Evolutionary conservation across 2,113 vertebrate species (phyloP), one percentile per base, ranked within the genome.

Genomic region (Acinonyx jubatus): DNA sequence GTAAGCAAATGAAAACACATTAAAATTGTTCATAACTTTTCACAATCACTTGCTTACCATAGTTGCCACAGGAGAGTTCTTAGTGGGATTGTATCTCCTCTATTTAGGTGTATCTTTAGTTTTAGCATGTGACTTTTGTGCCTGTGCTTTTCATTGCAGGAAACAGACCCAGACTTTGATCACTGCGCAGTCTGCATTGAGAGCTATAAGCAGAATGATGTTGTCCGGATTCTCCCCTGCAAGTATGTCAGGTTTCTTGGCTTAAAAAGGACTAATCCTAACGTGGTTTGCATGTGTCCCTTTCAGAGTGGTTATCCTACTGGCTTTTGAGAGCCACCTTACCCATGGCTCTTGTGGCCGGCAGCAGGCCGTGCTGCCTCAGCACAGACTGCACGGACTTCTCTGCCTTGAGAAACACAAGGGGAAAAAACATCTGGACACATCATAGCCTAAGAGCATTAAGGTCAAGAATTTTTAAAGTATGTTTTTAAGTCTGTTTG

Each of bases 171-270:
- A 55, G 99, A 99, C 98, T 99, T 99, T 96, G 99, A 99, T 98
- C 99, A 99, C 97, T 99, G 99, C 97, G 99, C 99, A 0, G 99
- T 99, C 94, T 99, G 99, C 97, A 99, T 99, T 52, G 99, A 99
- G 97, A 99, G 99, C 73, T 99, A 99, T 98, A 99, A 99, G 98
- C 99, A 99, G 79, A 99, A 99, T 0, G 99, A 99, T 61, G 99
- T 99, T 93, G 99, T 99, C 79, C 99, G 99, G 52, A 99, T 99
- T 97, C 99, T 99, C 68, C 99, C 99, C 21, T 99, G 99, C 99
- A 99, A 99, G 99, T 99, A 99, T 99, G 99, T 97, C 63, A 91
- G 12, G 36, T 74, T 96, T 68, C 79, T 80, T 50, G 55, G 14
- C 66, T 86, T 88, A 7, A 61, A 85, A 83, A 66, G 41, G 71